Evolutionary conservation across 2,113 vertebrate species (phyloP).

Genomic region (Ailurus styani): DNA sequence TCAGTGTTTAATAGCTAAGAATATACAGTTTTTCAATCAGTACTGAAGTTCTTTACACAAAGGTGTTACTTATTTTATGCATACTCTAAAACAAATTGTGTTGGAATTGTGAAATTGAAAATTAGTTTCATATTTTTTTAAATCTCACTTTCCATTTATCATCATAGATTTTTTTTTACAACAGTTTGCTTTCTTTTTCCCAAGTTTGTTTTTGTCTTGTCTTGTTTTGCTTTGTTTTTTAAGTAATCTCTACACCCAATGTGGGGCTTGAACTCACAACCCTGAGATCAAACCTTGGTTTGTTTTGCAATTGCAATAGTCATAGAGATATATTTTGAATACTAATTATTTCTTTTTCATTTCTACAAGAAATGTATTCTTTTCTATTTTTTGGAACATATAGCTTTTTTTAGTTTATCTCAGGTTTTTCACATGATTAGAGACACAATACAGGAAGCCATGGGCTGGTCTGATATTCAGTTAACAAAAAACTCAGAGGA

Average conservation of each 20-base stretch:
- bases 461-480: neutral
- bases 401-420: neutral
- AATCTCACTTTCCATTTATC: neutral
- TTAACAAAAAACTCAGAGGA: neutral
- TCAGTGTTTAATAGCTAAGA: neutral
- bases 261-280: neutral
- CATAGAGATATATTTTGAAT: neutral
- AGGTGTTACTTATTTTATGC: neutral
- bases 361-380: neutral
- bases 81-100: neutral
- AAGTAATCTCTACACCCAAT: neutral
- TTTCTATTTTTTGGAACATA: neutral
- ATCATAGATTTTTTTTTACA: neutral
- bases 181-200: neutral
- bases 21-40: neutral
- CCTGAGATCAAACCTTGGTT: neutral
- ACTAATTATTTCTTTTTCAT: neutral
- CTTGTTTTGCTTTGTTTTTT: neutral
- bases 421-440: neutral
- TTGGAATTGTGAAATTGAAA: neutral
- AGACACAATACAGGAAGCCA: neutral
- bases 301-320: neutral
- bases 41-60: neutral
- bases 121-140: neutral
- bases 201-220: too few species aligned